Percentiles rank a stretch among this genome's conserved stretches.
phyloP scores from a whole-genome alignment of 2,888 invertebrate genomes.

The Escarpia spicata region DNA sequence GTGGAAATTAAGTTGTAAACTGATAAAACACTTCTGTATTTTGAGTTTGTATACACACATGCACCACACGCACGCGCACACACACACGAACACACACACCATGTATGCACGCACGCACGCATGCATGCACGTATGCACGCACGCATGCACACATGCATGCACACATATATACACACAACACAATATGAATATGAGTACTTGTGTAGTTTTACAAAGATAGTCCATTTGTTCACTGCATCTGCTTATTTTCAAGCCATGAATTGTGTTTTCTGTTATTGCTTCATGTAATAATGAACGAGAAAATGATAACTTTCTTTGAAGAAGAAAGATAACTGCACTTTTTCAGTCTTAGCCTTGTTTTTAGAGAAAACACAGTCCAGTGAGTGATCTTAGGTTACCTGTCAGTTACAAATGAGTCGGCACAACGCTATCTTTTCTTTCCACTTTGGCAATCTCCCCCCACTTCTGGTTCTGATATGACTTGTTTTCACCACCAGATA shows the following conservation, averaged over 20 bases:
- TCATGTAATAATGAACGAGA: too few species aligned
- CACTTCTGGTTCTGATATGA: background rate
- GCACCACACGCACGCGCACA: too few species aligned
- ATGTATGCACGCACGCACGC: too few species aligned
- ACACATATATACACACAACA: too few species aligned
- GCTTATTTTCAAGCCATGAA: background rate
- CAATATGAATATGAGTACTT: too few species aligned
- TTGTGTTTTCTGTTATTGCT: background rate
- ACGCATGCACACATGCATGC: too few species aligned
- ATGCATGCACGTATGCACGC: too few species aligned
- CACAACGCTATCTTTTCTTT: background rate
- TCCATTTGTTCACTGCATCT: background rate
- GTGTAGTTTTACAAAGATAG: background rate
- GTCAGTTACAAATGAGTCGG: background rate
- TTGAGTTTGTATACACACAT: too few species aligned
- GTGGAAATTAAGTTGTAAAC: background rate
- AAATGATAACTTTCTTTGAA: too few species aligned
- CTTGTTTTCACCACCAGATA: background rate
- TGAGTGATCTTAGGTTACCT: background rate
- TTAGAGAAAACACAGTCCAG: background rate
- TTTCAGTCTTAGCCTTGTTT: background rate
- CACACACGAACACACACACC: too few species aligned
- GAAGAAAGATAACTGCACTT: background rate
- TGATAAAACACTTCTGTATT: background rate
- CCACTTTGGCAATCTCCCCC: background rate